Base-by-base conservation (phyloP, 2,888 invertebrate species). In the Cloeon dipterum region DNA sequence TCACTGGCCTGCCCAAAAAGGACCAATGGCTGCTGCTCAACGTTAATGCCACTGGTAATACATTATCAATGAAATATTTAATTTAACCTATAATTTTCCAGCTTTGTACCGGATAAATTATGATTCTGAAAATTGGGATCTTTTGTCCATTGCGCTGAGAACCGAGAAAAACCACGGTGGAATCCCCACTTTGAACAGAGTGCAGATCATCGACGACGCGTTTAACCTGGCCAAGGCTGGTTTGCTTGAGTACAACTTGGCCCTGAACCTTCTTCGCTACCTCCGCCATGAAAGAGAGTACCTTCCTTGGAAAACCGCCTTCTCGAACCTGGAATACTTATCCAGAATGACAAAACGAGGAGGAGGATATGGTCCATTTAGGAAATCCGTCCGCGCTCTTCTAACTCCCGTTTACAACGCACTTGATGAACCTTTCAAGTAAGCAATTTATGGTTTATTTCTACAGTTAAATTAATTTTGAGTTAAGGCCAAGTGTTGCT, bases 201-300 rank as follows among this genome's bases (percentile, higher is more conserved):
- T 85, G 0, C 89, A 91, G 52, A 60, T 94, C 21, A 62, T 94
- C 4, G 86, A 91, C 47, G 93, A 94, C 52, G 71, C 78, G 0
- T 61, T 82, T 56, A 79, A 77, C 51, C 54, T 85, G 38, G 86
- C 85, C 0, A 59, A 75, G 11, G 71, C 75, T 19, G 79, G 78
- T 2, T 46, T 64, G 16, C 56, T 76, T 41, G 47, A 53, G 47
- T 86, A 86, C 47, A 61, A 65, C n/a, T 66, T 70, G 3, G 81
- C 86, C 0, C 57, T 93, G 42, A 76, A 82, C 46, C 63, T 89
- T 2, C 76, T 81, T 0, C 68, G 68, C 36, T 91, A 89, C 52
- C 61, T 93, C 45, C 58, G 57, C 2, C 70, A 77, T 42, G 83
- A 83, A 55, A 64, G 66, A 11, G 81, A 83, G 45, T 85, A 76